Percentiles rank a stretch among this genome's conserved stretches.
Evolutionary conservation across 2,113 vertebrate species (phyloP).

Genomic region (Sorex araneus): DNA sequence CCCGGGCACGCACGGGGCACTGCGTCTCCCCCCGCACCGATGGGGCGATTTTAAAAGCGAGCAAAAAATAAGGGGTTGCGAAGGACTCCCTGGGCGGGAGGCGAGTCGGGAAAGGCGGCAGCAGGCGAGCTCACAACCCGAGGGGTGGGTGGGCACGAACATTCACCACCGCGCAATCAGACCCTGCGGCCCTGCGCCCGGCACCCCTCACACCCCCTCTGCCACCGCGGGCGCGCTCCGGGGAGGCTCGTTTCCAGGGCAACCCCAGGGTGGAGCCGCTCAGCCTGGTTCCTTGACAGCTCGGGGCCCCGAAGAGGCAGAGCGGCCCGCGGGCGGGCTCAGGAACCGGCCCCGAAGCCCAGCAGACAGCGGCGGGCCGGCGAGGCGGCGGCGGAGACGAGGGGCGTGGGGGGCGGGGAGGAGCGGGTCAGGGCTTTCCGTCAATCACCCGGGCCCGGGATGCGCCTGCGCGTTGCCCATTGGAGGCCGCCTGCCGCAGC

Average conservation of each 20-base stretch:
- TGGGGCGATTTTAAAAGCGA: too few species aligned
- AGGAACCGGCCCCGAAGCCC: background rate
- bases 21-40: too few species aligned
- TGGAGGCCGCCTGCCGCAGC: background rate
- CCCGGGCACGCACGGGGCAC: too few species aligned
- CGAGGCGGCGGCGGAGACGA: background rate
- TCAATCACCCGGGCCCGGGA: background rate
- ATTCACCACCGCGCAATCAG: background rate
- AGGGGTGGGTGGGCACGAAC: background rate
- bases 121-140: background rate
- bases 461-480: background rate
- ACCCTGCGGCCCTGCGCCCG: fast-evolving
- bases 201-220: background rate
- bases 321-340: background rate
- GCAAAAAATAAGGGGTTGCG: too few species aligned
- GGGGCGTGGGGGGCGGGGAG: too few species aligned
- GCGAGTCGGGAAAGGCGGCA: too few species aligned
- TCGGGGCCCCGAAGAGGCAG: background rate
- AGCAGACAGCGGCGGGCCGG: background rate
- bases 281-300: slow-evolving; percentile 16
- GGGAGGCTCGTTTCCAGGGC: slow-evolving; percentile 46
- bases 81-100: background rate
- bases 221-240: background rate
- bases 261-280: background rate
- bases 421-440: background rate